Base-by-base conservation (phyloP, 2,888 invertebrate genomes). In the Aphrophora alni region DNA sequence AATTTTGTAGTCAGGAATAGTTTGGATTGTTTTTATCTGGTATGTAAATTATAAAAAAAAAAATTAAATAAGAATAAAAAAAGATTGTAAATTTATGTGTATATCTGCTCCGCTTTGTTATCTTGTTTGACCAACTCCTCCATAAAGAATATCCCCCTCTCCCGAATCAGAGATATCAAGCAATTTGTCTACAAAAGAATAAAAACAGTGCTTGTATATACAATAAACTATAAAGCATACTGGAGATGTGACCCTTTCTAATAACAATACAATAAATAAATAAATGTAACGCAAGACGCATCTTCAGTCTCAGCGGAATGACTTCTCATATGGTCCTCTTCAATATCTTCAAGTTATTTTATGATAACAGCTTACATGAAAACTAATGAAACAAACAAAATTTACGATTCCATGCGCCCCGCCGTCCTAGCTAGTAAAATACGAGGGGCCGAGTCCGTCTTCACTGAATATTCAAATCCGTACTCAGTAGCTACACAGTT, bases 321-420 rank as follows among this genome's bases (percentile, higher is more conserved):
- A 14, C 59, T n/a, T 21, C 59, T n/a, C 59, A 10, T 33, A 33
- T 14, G 17, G 59, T 59, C 59, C 8, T n/a, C 59, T n/a, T 10
- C 59, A 21, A 59, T 44, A 8, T 59, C 59, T 21, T 21, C 21
- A 1, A 21, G 21, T 59, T 59, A 59, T 59, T 59, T 59, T 59
- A 59, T 59, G n/a, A 59, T 59, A 59, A 59, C 59, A 59, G 59
- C 59, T 21, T 59, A 59, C 59, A 59, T 59, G 59, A 59, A 59
- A 59, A 59, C 12, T 59, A 59, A 59, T 59, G 59, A 59, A 59
- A 59, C 59, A 59, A 59, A 59, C 59, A 59, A 21, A 59, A 59
- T 59, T 59, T 59, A 59, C 59, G 59, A 59, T 59, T 59, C 4
- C 59, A 21, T 21, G 59, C 59, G 59, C 21, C 21, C 21, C 21